Evolutionary conservation across 2,113 vertebrate genomes (phyloP).

Genomic region (Pachypanchax playfairii): DNA sequence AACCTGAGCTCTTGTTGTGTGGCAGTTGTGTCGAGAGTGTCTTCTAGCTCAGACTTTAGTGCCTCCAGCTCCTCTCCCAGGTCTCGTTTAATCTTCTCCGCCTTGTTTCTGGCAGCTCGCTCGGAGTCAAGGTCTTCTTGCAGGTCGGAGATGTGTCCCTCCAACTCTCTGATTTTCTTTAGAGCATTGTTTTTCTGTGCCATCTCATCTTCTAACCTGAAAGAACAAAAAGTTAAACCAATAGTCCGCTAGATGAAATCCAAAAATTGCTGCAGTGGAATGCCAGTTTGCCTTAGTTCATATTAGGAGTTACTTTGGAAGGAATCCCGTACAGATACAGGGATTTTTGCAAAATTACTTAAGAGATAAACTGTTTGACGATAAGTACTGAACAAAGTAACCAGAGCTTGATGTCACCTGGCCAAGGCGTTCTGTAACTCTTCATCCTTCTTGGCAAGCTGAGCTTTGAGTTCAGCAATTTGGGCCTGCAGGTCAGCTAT

Average conservation of each 20-base stretch:
- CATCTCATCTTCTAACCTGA: conserved; percentile 90
- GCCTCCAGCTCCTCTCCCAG: conserved; percentile 95
- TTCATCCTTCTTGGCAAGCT: conserved; percentile 93
- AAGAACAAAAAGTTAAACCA: not conserved
- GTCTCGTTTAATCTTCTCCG: conserved; percentile 93
- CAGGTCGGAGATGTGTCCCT: conserved; percentile 91
- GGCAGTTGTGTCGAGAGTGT: conserved; percentile 93
- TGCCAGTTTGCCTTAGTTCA: not conserved
- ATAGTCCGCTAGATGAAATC: not conserved
- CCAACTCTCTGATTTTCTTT: conserved; percentile 94
- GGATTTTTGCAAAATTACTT: not conserved
- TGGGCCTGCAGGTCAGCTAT: conserved; percentile 90
- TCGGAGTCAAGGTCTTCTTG: conserved; percentile 95
- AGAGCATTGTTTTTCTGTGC: conserved; percentile 90
- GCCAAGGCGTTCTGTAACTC: conserved; percentile 90
- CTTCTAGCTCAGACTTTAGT: conserved; percentile 93
- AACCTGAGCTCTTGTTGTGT: conserved; percentile 95
- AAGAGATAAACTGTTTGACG: not conserved
- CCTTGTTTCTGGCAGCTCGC: conserved; percentile 87
- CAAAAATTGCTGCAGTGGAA: not conserved
- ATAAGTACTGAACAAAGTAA: not conserved
- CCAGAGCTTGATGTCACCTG: conserved; percentile 75
- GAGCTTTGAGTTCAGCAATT: conserved; percentile 90
- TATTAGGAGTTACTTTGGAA: not conserved
- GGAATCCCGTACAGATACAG: not conserved